Evolutionary conservation across 2,113 vertebrate genomes (phyloP).

Genomic region (Pelmatolapia mariae): DNA sequence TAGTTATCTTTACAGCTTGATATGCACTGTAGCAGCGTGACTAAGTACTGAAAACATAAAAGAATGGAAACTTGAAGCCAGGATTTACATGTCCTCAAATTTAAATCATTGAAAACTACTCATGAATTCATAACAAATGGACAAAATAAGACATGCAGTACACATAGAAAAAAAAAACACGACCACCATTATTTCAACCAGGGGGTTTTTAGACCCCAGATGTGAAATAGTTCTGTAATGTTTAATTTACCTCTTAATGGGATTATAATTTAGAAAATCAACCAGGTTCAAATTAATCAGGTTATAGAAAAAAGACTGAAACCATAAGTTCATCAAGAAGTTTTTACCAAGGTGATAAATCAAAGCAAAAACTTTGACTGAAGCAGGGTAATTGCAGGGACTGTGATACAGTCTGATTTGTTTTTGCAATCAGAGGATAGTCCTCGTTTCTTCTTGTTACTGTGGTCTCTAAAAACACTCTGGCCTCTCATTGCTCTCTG

Average conservation of each 20-base stretch:
- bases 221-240: background rate
- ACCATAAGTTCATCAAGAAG: background rate
- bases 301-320: background rate
- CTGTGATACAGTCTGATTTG: background rate
- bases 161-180: accelerated
- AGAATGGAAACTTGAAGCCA: background rate
- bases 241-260: background rate
- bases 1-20: background rate
- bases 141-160: background rate
- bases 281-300: background rate
- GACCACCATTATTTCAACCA: background rate
- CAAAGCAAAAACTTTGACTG: background rate
- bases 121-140: background rate
- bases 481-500: background rate
- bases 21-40: background rate
- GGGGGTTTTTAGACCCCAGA: accelerated
- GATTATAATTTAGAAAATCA: background rate
- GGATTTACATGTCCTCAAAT: background rate
- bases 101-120: background rate
- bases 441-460: background rate
- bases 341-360: background rate
- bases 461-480: background rate
- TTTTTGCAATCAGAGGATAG: background rate
- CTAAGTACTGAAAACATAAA: background rate
- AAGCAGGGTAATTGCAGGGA: background rate